Evolutionary conservation across 2,113 vertebrate genomes (phyloP).

Genomic region (Tragelaphus imberbis): DNA sequence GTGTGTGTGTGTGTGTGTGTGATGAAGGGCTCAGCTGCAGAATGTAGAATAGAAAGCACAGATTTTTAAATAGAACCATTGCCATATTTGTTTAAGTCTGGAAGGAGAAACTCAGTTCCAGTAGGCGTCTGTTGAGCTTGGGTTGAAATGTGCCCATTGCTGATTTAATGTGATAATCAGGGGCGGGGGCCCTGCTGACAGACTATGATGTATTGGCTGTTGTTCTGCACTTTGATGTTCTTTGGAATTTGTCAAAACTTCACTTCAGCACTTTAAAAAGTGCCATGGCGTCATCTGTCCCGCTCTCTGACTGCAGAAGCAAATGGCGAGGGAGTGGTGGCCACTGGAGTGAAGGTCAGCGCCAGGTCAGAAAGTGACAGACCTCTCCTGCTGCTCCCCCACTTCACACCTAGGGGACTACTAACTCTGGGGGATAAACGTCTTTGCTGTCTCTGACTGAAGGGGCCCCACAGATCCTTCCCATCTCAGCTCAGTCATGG

Average conservation of each 20-base stretch:
- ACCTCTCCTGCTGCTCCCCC: background rate
- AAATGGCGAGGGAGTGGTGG: conserved; percentile 25
- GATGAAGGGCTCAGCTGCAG: background rate
- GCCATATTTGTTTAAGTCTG: background rate
- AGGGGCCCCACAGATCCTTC: background rate
- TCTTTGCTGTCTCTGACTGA: background rate
- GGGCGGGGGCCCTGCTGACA: conserved; percentile 25
- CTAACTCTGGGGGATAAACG: background rate
- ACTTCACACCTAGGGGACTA: background rate
- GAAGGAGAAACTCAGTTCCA: background rate
- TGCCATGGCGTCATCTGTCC: conserved; percentile 33
- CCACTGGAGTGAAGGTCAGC: conserved; percentile 51
- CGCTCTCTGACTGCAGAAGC: conserved; percentile 24
- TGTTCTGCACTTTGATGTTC: conserved; percentile 49
- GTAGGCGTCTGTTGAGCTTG: conserved; percentile 13
- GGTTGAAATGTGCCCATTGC: conserved; percentile 24
- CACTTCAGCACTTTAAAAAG: conserved; percentile 50
- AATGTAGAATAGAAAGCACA: background rate
- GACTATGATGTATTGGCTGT: background rate
- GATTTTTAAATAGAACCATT: background rate
- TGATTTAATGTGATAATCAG: conserved; percentile 21
- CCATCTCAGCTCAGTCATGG: background rate
- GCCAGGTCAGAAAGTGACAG: conserved; percentile 56
- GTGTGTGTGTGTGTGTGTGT: no score
- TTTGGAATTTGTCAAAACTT: conserved; percentile 59